phyloP scores from a whole-genome alignment of 2,113 vertebrate species.

The western clawed frog (Xenopus tropicalis) region DNA sequence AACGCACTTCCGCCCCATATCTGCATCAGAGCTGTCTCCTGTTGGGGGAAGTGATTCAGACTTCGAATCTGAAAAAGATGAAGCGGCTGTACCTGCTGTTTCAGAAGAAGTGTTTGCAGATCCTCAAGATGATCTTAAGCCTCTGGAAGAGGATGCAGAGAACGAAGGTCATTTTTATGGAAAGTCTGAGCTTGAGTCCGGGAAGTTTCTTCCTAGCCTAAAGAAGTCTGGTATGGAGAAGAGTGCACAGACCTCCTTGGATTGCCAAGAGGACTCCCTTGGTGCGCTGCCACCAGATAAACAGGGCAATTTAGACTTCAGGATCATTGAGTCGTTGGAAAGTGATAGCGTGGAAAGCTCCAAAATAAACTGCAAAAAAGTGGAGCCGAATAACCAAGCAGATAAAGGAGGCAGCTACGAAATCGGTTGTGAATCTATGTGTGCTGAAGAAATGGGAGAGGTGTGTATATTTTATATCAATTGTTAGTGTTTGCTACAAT shows the following conservation, averaged over 20 bases:
- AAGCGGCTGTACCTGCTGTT: slow-evolving; percentile 72
- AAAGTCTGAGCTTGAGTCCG: slow-evolving; percentile 96
- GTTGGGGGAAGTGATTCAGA: slow-evolving; percentile 92
- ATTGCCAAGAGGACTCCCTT: slow-evolving; percentile 90
- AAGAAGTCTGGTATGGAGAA: slow-evolving; percentile 99
- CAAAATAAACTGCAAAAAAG: slow-evolving; percentile 70
- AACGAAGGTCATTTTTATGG: slow-evolving; percentile 94
- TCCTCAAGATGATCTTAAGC: slow-evolving; percentile 93
- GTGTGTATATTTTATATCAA: slow-evolving; percentile 59
- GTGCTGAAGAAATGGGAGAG: slow-evolving; percentile 78
- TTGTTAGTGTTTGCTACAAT: background rate
- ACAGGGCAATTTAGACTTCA: slow-evolving; percentile 78
- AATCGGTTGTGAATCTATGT: slow-evolving; percentile 68
- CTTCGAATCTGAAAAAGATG: slow-evolving; percentile 94
- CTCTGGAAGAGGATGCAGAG: slow-evolving; percentile 96
- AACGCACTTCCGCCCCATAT: slow-evolving; percentile 98
- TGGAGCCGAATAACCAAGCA: slow-evolving; percentile 67
- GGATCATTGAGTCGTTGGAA: slow-evolving; percentile 68
- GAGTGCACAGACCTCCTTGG: slow-evolving; percentile 96
- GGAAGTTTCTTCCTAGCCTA: slow-evolving; percentile 91
- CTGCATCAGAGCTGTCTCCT: slow-evolving; percentile 93
- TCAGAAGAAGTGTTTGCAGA: slow-evolving; percentile 86
- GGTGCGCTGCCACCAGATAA: slow-evolving; percentile 71
- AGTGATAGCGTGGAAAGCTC: slow-evolving; percentile 60
- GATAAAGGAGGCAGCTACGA: slow-evolving; percentile 70